phyloP scores from a whole-genome alignment of 2,113 vertebrate species.

The Melanocharis versteri region DNA sequence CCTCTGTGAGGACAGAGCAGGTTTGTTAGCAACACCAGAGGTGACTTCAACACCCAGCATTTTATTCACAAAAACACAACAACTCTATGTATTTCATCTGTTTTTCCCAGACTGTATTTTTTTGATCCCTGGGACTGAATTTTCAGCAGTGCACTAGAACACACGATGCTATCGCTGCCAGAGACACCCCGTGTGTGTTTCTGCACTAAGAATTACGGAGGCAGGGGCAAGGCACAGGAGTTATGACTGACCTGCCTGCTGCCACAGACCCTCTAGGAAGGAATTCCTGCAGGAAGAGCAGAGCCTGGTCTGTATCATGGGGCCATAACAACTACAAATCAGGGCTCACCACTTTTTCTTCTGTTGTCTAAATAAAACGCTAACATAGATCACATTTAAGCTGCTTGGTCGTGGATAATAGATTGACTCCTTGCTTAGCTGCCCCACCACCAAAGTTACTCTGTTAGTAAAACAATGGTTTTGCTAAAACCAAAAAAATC shows the following conservation, averaged over 20 bases:
- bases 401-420: background rate
- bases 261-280: background rate
- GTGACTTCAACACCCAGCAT: background rate
- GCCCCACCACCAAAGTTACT: background rate
- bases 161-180: background rate
- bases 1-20: background rate
- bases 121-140: background rate
- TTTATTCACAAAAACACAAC: background rate
- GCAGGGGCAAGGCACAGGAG: background rate
- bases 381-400: constrained; percentile 34
- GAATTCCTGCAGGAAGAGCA: constrained; percentile 30
- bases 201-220: background rate
- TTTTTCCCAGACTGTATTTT: background rate
- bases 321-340: constrained; percentile 55
- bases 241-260: background rate
- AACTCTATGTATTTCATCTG: background rate
- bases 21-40: background rate
- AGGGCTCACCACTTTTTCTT: constrained; percentile 10
- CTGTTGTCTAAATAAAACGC: constrained; percentile 55
- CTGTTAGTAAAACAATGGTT: background rate
- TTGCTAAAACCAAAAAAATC: background rate
- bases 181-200: background rate
- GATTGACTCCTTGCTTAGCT: background rate
- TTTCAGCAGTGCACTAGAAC: background rate
- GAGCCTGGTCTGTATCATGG: constrained; percentile 29